Percentiles rank a stretch among this genome's conserved stretches.
Conservation (phyloP, 2,888 invertebrate genomes). For the Candidula unifasciata region DNA sequence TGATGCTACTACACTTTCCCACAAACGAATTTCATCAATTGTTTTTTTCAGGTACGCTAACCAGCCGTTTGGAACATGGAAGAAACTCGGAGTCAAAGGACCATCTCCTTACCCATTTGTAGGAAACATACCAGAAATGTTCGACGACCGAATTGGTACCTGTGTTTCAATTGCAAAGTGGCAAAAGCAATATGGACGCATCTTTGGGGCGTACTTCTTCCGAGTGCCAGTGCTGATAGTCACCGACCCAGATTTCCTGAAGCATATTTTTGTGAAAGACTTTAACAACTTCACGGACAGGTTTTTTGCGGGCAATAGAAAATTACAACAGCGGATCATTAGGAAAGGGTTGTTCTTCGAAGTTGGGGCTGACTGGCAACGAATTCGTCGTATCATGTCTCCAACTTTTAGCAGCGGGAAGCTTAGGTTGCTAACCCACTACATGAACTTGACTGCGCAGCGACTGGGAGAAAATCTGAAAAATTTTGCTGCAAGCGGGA, state of each 20-base stretch:
- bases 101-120: constrained; percentile 32
- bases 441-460: constrained; percentile 25
- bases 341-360: constrained; percentile 37
- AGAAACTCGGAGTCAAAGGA: constrained; percentile 41
- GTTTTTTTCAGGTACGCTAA: constrained; percentile 17
- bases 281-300: constrained; percentile 59
- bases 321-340: constrained; percentile 9
- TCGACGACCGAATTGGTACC: constrained; percentile 34
- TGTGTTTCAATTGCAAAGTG: constrained; percentile 2
- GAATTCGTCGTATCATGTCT: constrained; percentile 37
- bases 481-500: background rate
- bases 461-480: constrained; percentile 21
- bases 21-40: background rate
- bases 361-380: constrained; percentile 26
- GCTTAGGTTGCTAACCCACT: constrained; percentile 21
- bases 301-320: constrained; percentile 5
- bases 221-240: constrained; percentile 51
- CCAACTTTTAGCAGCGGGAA: constrained; percentile 39
- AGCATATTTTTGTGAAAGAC: constrained; percentile 61
- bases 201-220: constrained; percentile 48
- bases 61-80: constrained; percentile 6
- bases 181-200: constrained; percentile 45
- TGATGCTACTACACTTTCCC: background rate
- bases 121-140: constrained; percentile 42
- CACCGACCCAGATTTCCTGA: constrained; percentile 56